Conservation (phyloP, 2,888 invertebrate species). For the Magallana nippona region DNA sequence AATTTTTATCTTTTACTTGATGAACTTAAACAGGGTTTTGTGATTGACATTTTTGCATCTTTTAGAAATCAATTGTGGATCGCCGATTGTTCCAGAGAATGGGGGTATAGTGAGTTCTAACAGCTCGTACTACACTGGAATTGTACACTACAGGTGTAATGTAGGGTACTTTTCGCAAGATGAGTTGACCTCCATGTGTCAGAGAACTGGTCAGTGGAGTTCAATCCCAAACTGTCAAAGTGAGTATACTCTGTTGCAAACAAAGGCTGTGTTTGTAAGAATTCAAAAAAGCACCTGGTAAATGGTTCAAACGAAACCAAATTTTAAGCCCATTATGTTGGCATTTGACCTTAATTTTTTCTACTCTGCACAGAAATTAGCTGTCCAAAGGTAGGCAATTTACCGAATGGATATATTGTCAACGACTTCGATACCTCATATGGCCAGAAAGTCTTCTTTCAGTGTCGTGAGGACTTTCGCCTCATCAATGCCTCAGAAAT, state of each 20-base stretch:
- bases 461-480: conserved; percentile 61
- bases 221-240: conserved; percentile 62
- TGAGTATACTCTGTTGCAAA: conserved; percentile 47
- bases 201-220: conserved; percentile 61
- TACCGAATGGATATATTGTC: conserved; percentile 54
- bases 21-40: background rate
- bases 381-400: conserved; percentile 66
- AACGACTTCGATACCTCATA: conserved; percentile 60
- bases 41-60: conserved; percentile 37
- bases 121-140: conserved; percentile 62
- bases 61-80: conserved; percentile 70
- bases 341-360: background rate
- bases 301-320: no score
- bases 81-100: conserved; percentile 58
- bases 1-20: background rate
- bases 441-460: conserved; percentile 61
- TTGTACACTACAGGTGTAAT: conserved; percentile 64
- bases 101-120: conserved; percentile 61
- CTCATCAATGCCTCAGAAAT: conserved; percentile 64
- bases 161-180: conserved; percentile 62
- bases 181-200: conserved; percentile 57
- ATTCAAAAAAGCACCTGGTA: background rate
- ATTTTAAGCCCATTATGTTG: conserved; percentile 16
- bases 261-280: background rate
- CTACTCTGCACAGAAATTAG: conserved; percentile 58